Percentiles rank a stretch among this genome's conserved stretches.
Conservation (phyloP, 2,113 vertebrate genomes). For the Psilopogon haemacephalus region DNA sequence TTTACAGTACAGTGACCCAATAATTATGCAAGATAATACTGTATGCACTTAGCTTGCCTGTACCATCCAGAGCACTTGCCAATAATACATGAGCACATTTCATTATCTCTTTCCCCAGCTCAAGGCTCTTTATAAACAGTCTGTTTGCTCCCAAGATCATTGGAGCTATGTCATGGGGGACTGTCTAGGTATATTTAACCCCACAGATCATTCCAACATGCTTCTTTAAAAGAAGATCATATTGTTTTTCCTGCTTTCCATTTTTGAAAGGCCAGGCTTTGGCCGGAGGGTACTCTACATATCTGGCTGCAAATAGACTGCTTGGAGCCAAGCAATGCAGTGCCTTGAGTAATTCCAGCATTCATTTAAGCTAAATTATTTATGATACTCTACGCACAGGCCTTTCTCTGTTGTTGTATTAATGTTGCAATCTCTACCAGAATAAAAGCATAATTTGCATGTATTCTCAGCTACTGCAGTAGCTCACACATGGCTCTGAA, state of each 20-base stretch:
- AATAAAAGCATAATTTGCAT: slow-evolving; percentile 64
- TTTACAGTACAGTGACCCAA: slow-evolving; percentile 68
- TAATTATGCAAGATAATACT: slow-evolving; percentile 76
- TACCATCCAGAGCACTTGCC: slow-evolving; percentile 57
- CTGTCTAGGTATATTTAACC: slow-evolving; percentile 77
- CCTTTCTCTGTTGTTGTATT: slow-evolving; percentile 57
- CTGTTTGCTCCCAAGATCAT: slow-evolving; percentile 60
- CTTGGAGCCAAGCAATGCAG: slow-evolving; percentile 75
- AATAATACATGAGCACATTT: slow-evolving; percentile 55
- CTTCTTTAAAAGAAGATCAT: slow-evolving; percentile 72
- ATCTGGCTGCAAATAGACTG: slow-evolving; percentile 76
- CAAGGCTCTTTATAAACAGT: slow-evolving; percentile 35
- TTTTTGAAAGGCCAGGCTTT: slow-evolving; percentile 73
- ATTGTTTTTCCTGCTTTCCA: slow-evolving; percentile 76
- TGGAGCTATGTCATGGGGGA: background rate
- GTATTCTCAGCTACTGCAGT: slow-evolving; percentile 24
- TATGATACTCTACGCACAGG: slow-evolving; percentile 65
- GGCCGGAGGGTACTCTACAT: slow-evolving; percentile 65
- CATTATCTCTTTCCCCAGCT: slow-evolving; percentile 63
- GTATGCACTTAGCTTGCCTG: slow-evolving; percentile 67
- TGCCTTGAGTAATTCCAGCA: slow-evolving; percentile 80
- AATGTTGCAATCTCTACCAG: slow-evolving; percentile 24
- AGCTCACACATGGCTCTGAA: slow-evolving; percentile 28
- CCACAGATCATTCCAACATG: slow-evolving; percentile 48
- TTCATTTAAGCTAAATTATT: slow-evolving; percentile 82